These are phyloP conservation scores for Montipora capricornis DNA, from an alignment of 64 coral and sea anemone genomes.

Conservation along the genomic window DNA sequence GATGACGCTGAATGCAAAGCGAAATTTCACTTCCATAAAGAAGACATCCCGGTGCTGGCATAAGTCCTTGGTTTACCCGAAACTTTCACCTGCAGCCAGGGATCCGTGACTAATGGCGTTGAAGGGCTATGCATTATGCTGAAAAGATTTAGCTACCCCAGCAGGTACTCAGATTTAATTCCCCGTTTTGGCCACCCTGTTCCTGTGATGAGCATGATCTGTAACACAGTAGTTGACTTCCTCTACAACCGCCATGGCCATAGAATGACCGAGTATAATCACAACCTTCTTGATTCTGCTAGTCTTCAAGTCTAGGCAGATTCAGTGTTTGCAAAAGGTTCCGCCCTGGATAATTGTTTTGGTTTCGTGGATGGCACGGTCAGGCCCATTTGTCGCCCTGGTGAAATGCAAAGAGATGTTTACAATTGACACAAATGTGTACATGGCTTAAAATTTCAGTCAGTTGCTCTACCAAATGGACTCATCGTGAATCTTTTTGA, in stretches of 20 bases:
- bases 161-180: background rate
- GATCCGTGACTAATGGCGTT: conserved; percentile 1
- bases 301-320: background rate
- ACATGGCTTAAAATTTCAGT: conserved; percentile 23
- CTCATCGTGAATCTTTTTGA: conserved; percentile 10
- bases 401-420: background rate
- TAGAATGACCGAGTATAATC: background rate
- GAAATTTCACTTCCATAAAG: background rate
- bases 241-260: background rate
- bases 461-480: conserved; percentile 18
- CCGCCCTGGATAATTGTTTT: background rate
- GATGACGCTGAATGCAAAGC: conserved; percentile 11
- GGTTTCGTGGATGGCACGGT: background rate
- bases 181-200: conserved; percentile 3
- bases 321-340: background rate
- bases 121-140: conserved; percentile 18
- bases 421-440: background rate
- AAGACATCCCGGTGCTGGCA: background rate
- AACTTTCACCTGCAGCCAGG: conserved; percentile 6
- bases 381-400: conserved; percentile 1
- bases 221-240: background rate
- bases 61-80: background rate
- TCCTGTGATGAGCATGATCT: background rate
- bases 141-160: background rate
- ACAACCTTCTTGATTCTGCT: background rate